Percentiles rank a stretch among this genome's conserved stretches.
Evolutionary conservation across 2,797 vertebrate genomes (phyloP).

Genomic region (Rhynchotus rufescens): DNA sequence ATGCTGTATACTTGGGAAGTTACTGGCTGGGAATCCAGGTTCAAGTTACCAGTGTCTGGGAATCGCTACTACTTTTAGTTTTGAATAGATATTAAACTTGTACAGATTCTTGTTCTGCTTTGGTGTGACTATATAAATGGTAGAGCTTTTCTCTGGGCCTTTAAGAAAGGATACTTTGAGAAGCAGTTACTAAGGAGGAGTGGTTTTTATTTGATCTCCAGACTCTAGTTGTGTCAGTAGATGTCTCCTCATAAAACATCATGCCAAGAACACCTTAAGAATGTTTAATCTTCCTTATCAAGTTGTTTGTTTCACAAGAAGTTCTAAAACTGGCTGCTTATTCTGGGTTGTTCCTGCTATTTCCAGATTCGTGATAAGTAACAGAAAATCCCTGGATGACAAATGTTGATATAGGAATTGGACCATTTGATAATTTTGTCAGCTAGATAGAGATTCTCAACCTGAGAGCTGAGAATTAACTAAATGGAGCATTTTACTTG

Average conservation of each 20-base stretch:
- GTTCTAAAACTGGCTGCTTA: not conserved
- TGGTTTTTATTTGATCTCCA: not conserved
- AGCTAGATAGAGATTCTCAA: no score
- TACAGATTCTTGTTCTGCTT: not conserved
- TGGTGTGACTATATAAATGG: not conserved
- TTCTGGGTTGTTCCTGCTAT: not conserved
- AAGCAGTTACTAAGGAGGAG: not conserved
- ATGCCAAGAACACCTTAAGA: not conserved
- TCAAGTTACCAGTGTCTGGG: not conserved
- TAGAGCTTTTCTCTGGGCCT: not conserved
- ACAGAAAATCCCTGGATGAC: not conserved
- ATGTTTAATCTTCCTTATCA: not conserved
- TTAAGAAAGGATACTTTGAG: not conserved
- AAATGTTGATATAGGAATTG: not conserved
- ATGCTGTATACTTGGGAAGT: accelerated
- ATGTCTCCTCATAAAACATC: not conserved
- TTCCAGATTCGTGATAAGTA: not conserved
- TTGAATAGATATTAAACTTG: not conserved
- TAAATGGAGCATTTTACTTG: not conserved
- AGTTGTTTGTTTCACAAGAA: not conserved
- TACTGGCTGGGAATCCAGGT: not conserved
- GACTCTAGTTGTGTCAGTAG: not conserved
- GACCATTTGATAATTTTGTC: no score
- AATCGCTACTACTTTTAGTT: not conserved
- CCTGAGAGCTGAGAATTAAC: not conserved